These are phyloP conservation scores for Megalops atlanticus DNA, from an alignment of 2,113 vertebrate species.

Conservation along the genomic window DNA sequence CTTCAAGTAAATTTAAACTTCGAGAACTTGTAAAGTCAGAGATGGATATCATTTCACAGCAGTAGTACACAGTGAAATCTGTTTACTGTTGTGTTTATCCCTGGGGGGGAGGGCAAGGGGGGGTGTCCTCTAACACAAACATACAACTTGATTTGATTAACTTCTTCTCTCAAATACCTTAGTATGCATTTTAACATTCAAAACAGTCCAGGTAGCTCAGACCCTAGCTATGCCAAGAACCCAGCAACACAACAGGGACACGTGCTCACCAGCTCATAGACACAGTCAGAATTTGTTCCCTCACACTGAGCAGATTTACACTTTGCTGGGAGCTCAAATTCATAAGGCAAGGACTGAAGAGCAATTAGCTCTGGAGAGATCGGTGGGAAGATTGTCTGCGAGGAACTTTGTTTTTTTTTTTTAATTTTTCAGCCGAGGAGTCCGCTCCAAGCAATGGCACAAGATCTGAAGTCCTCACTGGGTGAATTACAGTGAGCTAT, in stretches of 20 bases:
- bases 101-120: no score
- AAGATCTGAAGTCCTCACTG: background rate
- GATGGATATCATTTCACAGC: background rate
- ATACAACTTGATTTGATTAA: background rate
- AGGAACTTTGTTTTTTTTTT: background rate
- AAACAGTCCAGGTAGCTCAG: background rate
- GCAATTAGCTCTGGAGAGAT: constrained; percentile 1
- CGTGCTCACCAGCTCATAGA: background rate
- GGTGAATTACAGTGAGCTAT: background rate
- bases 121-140: background rate
- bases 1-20: constrained; percentile 35
- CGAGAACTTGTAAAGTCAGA: constrained; percentile 25
- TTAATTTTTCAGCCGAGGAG: background rate
- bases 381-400: background rate
- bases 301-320: background rate
- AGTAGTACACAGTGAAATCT: background rate
- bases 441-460: background rate
- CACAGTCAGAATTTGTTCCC: background rate
- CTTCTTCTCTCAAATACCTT: background rate
- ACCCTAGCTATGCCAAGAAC: no score
- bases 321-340: background rate
- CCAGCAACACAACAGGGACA: background rate
- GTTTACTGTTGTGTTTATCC: background rate
- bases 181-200: background rate
- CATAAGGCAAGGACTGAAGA: background rate